Percentiles rank a stretch among this genome's conserved stretches.
Conservation (phyloP, 2,113 vertebrate genomes). For the Bambusicola thoracicus region DNA sequence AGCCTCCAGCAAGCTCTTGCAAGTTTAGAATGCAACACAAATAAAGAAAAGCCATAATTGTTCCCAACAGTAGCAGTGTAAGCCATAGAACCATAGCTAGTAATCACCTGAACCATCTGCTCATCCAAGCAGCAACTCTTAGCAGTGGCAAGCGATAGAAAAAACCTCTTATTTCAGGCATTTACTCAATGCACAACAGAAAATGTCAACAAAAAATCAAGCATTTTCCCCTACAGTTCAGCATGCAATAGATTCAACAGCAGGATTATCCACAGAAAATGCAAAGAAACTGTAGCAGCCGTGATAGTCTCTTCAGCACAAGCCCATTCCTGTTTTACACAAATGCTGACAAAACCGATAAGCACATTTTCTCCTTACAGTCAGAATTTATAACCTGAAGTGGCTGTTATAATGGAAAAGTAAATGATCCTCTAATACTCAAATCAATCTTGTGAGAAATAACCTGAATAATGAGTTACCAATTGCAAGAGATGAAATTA, state of each 20-base stretch:
- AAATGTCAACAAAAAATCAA: conserved; percentile 9
- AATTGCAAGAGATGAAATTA: conserved; percentile 72
- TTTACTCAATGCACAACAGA: not conserved
- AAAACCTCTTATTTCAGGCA: not conserved
- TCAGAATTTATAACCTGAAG: conserved; percentile 69
- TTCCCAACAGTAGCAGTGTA: not conserved
- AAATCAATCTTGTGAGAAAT: conserved; percentile 77
- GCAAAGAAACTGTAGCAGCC: not conserved
- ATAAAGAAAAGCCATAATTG: conserved; percentile 6
- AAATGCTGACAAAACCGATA: conserved; percentile 62
- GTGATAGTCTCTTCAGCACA: conserved; percentile 6
- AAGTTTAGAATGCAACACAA: not conserved
- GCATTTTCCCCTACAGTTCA: not conserved
- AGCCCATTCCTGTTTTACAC: conserved; percentile 23
- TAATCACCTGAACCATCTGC: conserved; percentile 23
- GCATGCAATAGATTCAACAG: not conserved
- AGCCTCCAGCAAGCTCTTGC: not conserved
- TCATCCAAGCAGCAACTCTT: not conserved
- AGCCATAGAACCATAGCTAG: not conserved
- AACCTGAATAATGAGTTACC: conserved; percentile 76
- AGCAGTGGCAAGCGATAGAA: not conserved
- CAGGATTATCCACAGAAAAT: conserved; percentile 26
- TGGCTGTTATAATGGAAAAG: conserved; percentile 74
- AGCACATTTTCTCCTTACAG: conserved; percentile 65
- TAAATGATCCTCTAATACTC: conserved; percentile 73